phyloP scores from a whole-genome alignment of 1,140 invertebrate species.

The Pachyrhynchus sulphureomaculatus region DNA sequence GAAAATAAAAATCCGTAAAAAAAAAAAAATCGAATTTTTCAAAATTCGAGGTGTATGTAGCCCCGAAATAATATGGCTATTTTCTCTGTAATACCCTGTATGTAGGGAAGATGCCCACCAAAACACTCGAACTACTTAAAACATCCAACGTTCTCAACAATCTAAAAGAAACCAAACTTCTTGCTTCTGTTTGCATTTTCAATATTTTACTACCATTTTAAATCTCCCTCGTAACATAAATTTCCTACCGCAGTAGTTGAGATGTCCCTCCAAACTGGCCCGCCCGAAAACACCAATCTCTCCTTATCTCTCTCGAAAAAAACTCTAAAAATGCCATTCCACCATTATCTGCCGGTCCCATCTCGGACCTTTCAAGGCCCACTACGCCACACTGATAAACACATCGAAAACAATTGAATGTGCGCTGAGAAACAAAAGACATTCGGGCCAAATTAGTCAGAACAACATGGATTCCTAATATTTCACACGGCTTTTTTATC shows the following conservation, averaged over 20 bases:
- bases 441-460: constrained; percentile 28
- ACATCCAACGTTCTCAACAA: too few relatives aligned
- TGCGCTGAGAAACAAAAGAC: constrained; percentile 31
- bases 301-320: constrained; percentile 23
- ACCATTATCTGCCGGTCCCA: constrained; percentile 20
- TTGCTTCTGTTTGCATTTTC: too few relatives aligned
- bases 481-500: constrained; percentile 18
- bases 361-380: constrained; percentile 28
- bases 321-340: constrained; percentile 25
- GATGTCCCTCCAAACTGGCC: constrained; percentile 16
- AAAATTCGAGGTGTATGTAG: too few relatives aligned
- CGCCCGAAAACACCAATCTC: constrained; percentile 22
- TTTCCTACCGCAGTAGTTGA: constrained; percentile 22
- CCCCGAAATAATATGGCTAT: too few relatives aligned
- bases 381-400: constrained; percentile 27
- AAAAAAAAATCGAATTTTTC: too few relatives aligned
- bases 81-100: too few relatives aligned
- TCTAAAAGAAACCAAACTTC: too few relatives aligned
- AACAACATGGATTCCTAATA: constrained; percentile 29
- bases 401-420: constrained; percentile 30
- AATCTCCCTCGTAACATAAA: not conserved
- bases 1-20: too few relatives aligned
- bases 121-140: too few relatives aligned
- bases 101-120: too few relatives aligned
- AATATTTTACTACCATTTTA: not conserved